Conservation (phyloP, 2,113 vertebrate genomes). For the Thalassoma bifasciatum region DNA sequence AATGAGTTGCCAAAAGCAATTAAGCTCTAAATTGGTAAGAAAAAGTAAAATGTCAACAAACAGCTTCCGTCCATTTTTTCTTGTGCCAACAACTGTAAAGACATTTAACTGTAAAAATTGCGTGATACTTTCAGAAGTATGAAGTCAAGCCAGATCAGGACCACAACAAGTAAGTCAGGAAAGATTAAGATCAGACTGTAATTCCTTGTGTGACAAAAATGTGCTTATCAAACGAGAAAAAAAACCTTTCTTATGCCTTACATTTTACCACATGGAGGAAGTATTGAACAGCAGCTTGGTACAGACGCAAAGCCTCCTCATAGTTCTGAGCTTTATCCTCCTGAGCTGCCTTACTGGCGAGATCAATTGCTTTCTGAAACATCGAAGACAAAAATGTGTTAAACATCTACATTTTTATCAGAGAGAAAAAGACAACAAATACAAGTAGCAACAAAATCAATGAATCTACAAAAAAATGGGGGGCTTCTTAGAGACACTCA, state of each 20-base stretch:
- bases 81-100: not conserved
- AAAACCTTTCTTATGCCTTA: slow-evolving; percentile 75
- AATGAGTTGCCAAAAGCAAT: not conserved
- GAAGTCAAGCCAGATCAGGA: not conserved
- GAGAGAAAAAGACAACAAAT: not conserved
- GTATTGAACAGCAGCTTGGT: slow-evolving; percentile 95
- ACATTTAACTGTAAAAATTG: not conserved
- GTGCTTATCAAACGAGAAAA: not conserved
- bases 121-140: not conserved
- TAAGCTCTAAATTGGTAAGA: not conserved
- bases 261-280: slow-evolving; percentile 98
- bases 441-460: not conserved
- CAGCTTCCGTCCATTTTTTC: too few species aligned
- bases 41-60: not conserved
- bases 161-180: not conserved
- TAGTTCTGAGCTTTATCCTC: slow-evolving; percentile 97
- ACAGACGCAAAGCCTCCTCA: slow-evolving; percentile 93
- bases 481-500: not conserved
- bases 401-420: not conserved
- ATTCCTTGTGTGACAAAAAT: not conserved
- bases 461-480: not conserved
- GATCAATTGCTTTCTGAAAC: slow-evolving; percentile 96
- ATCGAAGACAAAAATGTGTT: slow-evolving; percentile 19
- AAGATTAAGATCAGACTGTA: not conserved
- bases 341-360: slow-evolving; percentile 94